Conservation (phyloP, 2,797 vertebrate species). For the Lepilemur septentrionalis region DNA sequence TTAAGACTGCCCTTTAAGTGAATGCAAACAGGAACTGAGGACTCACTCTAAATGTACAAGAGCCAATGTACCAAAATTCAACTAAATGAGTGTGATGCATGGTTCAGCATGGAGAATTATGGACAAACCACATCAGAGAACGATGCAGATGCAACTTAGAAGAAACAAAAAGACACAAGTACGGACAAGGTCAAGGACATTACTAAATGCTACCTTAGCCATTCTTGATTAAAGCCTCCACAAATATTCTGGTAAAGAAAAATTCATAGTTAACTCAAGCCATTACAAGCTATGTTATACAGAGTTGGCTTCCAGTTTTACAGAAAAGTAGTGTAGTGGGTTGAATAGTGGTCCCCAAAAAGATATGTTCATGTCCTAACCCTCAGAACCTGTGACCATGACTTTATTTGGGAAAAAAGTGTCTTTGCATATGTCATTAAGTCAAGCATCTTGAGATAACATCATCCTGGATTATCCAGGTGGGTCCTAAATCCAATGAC, state of each 20-base stretch:
- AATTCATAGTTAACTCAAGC: not conserved
- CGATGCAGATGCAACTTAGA: not conserved
- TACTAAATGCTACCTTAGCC: not conserved
- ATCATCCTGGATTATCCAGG: not conserved
- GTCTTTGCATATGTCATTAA: not conserved
- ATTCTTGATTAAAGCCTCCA: conserved; percentile 14
- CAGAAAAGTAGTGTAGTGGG: not conserved
- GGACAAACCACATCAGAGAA: not conserved
- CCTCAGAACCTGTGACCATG: not conserved
- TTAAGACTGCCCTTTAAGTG: conserved; percentile 25
- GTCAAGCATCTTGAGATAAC: not conserved
- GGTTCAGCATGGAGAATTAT: not conserved
- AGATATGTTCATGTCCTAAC: not conserved
- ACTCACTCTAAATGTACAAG: not conserved
- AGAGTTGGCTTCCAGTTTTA: not conserved
- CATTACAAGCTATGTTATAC: not conserved
- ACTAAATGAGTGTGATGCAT: not conserved
- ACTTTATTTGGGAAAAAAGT: not conserved
- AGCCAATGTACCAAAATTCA: not conserved
- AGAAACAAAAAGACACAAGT: not conserved
- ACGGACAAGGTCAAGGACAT: not conserved
- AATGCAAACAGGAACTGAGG: conserved; percentile 5
- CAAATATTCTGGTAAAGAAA: not conserved
- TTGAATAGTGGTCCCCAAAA: not conserved
- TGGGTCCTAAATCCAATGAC: not conserved